These are phyloP conservation scores for Rhagologus leucostigma DNA, from an alignment of 2,113 vertebrate genomes.

Conservation along the genomic window DNA sequence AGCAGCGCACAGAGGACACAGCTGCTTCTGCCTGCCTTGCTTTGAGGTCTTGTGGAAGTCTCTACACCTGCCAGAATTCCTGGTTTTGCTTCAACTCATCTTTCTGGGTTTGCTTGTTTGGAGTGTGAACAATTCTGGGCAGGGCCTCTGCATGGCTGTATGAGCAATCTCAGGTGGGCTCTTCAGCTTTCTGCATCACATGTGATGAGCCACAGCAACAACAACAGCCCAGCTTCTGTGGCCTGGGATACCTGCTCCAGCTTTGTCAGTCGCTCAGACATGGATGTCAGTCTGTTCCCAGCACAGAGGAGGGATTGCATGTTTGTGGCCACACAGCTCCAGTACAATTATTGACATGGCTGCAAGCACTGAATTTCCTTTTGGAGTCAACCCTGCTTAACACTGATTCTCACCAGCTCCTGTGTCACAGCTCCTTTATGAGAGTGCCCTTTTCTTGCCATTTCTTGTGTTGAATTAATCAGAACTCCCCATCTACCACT, in stretches of 20 bases:
- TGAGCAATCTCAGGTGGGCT: neutral
- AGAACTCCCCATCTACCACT: slow-evolving; percentile 7
- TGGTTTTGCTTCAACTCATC: neutral
- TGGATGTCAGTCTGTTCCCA: rapidly evolving
- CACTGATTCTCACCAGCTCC: neutral
- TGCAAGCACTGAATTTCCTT: neutral
- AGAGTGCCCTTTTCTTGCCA: slow-evolving; percentile 1
- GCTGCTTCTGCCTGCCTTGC: neutral
- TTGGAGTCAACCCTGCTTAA: neutral
- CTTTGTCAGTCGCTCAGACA: neutral
- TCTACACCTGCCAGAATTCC: neutral
- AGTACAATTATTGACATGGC: neutral
- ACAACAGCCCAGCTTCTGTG: neutral
- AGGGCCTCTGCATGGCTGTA: neutral
- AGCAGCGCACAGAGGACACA: neutral
- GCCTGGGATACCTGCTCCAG: neutral
- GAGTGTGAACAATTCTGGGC: neutral
- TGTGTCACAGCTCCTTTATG: neutral
- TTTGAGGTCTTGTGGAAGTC: neutral
- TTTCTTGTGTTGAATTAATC: slow-evolving; percentile 43
- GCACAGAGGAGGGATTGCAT: neutral
- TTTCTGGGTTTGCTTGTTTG: neutral
- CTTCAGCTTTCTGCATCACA: neutral
- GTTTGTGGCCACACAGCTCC: neutral
- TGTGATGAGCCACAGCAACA: neutral